A percentile compares a stretch with the other conserved stretches of the same genome.
These are phyloP conservation scores for Sicus ferrugineus DNA, from an alignment of 2,888 invertebrate genomes.

Conservation along the genomic window DNA sequence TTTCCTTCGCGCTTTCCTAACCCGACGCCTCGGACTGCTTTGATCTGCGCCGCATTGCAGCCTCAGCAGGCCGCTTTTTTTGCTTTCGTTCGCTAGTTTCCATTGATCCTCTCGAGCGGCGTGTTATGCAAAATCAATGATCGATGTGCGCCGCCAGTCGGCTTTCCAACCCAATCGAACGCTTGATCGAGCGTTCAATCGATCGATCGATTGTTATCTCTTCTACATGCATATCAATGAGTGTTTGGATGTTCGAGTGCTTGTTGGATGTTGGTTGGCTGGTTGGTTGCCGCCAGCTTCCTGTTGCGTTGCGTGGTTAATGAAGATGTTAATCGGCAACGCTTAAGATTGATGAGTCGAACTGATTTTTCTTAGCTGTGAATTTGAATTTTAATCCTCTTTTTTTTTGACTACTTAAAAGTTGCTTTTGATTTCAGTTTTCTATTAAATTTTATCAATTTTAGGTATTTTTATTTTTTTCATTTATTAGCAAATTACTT, in stretches of 20 bases:
- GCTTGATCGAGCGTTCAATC: neutral
- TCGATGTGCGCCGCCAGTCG: conserved; percentile 4
- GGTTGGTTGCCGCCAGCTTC: neutral
- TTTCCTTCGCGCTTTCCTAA: neutral
- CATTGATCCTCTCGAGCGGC: neutral
- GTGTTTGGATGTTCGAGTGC: neutral
- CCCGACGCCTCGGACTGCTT: conserved; percentile 9
- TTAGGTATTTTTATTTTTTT: neutral
- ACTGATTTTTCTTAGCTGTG: no score
- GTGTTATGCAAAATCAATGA: conserved; percentile 19
- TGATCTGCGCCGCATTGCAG: conserved; percentile 12
- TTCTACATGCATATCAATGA: neutral
- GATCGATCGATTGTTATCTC: conserved; percentile 8
- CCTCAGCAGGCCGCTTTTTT: neutral
- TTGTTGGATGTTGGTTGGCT: neutral
- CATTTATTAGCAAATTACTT: neutral
- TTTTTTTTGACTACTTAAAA: neutral
- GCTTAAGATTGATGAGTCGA: neutral
- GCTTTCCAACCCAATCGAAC: neutral
- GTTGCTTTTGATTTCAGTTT: no score
- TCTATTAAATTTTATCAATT: neutral
- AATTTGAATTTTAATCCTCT: neutral
- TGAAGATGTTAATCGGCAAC: conserved; percentile 14
- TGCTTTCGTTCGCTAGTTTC: neutral
- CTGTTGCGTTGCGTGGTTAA: neutral